Percentiles rank a stretch among this genome's conserved stretches.
phyloP scores from a whole-genome alignment of 2,797 vertebrate genomes.

The Meriones psammophilus region DNA sequence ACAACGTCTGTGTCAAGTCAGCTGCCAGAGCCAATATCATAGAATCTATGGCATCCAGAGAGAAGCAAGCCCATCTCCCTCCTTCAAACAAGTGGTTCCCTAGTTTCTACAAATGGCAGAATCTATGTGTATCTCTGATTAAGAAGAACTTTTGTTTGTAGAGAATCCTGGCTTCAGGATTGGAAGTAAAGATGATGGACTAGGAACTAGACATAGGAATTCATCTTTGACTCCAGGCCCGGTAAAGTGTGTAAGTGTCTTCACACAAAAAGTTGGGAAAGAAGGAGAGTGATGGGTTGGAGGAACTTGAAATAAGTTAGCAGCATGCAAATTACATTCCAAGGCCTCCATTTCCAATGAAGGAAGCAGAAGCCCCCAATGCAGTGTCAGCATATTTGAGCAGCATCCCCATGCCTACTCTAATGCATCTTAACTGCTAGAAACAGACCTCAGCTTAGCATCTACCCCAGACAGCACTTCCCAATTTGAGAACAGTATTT shows the following conservation, averaged over 20 bases:
- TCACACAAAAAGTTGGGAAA: too few relatives aligned
- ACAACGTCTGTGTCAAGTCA: background rate
- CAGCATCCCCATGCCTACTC: too few relatives aligned
- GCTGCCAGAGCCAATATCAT: background rate
- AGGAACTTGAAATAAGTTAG: background rate
- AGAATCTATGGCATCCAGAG: background rate
- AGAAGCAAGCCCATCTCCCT: background rate
- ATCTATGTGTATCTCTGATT: background rate
- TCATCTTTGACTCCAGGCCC: background rate
- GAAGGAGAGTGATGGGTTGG: background rate
- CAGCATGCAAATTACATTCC: background rate
- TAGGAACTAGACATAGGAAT: background rate
- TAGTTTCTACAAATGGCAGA: background rate
- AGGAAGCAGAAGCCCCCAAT: background rate
- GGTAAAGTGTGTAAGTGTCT: too few relatives aligned
- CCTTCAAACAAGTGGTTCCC: fast-evolving
- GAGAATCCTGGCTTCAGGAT: background rate
- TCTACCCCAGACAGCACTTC: background rate
- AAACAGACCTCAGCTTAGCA: background rate
- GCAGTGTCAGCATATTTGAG: too few relatives aligned
- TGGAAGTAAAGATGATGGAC: background rate
- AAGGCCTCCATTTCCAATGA: background rate
- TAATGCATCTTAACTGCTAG: background rate
- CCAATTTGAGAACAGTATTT: background rate
- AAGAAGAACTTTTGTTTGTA: background rate